Conservation (phyloP, 2,113 vertebrate genomes). For the Paracanthobrama guichenoti region DNA sequence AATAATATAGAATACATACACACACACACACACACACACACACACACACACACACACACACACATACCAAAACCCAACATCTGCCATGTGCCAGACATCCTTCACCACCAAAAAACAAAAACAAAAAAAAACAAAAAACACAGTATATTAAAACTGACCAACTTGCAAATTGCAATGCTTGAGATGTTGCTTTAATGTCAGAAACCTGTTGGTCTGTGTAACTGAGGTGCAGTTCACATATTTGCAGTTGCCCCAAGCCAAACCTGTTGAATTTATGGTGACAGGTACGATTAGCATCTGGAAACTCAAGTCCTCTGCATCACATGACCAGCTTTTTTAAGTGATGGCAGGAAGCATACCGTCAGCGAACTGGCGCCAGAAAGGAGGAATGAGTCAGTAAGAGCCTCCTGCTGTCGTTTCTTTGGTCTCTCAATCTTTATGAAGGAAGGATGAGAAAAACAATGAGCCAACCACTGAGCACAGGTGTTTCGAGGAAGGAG, state of each 20-base stretch:
- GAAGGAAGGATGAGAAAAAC: slow-evolving; percentile 71
- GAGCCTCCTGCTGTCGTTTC: slow-evolving; percentile 78
- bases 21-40: too few relatives aligned
- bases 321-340: slow-evolving; percentile 71
- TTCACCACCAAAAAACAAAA: slow-evolving; percentile 16
- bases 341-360: slow-evolving; percentile 76
- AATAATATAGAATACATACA: too few relatives aligned
- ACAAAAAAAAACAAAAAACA: too few relatives aligned
- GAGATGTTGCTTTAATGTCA: slow-evolving; percentile 30
- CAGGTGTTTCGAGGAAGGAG: slow-evolving; percentile 72
- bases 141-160: not conserved
- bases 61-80: not conserved
- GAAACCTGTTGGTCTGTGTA: slow-evolving; percentile 9
- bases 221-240: slow-evolving; percentile 38
- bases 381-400: slow-evolving; percentile 86
- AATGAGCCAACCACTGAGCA: slow-evolving; percentile 72
- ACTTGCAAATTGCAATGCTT: not conserved
- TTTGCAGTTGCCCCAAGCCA: slow-evolving; percentile 42
- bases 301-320: slow-evolving; percentile 73
- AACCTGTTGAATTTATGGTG: slow-evolving; percentile 68
- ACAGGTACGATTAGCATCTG: slow-evolving; percentile 76
- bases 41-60: too few relatives aligned
- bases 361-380: slow-evolving; percentile 79
- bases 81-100: slow-evolving; percentile 13
- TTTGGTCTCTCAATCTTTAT: slow-evolving; percentile 74